Base-by-base conservation (phyloP, 2,113 vertebrate species). In the Bubo bubo region DNA sequence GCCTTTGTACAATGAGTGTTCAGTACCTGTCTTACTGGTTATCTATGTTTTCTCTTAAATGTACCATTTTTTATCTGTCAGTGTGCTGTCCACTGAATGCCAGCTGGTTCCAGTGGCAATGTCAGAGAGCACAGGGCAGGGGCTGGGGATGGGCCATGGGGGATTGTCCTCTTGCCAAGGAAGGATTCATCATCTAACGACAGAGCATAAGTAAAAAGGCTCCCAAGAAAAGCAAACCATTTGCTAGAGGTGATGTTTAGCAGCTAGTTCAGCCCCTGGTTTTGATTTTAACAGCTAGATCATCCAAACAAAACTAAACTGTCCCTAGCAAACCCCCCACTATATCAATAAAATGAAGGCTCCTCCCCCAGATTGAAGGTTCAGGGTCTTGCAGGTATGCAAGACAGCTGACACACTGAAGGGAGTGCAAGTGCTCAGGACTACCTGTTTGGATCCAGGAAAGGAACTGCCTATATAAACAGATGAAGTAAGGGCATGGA, bases 281-380 rank as follows among this genome's bases (percentile, higher is more conserved):
- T 88, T 68, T 75, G 19, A 55, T 79, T 75, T 86, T 63, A 85
- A 41, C 32, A 50, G 47, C 41, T 21, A 72, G 16, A 53, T 86
- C 17, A 55, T 47, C 32, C 60, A 71, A 85, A 71, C 6, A 16
- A 32, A 8, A 49, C 21, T 13, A 64, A 62, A 74, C 20, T 35
- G 9, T 12, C 34, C 1, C 0, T 8, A 67, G 12, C 10, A 63
- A 88, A 95, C 14, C 6, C 23, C 23, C 8, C 0, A 1, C 49
- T 71, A 24, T 28, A 28, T n/a, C n/a, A 30, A 23, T 81, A 15
- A 90, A 74, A 76, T 28, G 12, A 86, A 62, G 15, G 50, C 24
- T 60, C 10, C 39, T 90, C 26, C 13, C 4, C 21, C 6, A 91
- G 49, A 52, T 2, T 20, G 18, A n/a, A 58, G 49, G 62, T 75